Percentiles rank a stretch among this genome's conserved stretches.
These are phyloP conservation scores for Tetragnatha versicolor DNA, from an alignment of 1,140 invertebrate genomes.

Conservation along the genomic window DNA sequence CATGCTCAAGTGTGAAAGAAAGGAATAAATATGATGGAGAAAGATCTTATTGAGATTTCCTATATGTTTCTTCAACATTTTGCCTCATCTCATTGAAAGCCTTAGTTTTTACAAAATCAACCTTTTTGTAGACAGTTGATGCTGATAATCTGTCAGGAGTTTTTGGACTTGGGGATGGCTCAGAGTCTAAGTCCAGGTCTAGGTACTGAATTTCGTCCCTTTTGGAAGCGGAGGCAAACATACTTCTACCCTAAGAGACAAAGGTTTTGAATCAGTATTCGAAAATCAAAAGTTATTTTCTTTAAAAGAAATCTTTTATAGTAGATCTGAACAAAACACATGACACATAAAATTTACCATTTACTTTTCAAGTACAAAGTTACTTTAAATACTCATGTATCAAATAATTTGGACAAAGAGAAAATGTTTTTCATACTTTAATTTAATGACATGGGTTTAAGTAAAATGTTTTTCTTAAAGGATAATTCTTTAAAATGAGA, in stretches of 20 bases:
- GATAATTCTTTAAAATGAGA: neutral
- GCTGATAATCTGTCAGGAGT: constrained; percentile 58
- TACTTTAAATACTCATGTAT: too few species aligned
- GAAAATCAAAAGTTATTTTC: neutral
- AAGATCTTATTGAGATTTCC: constrained; percentile 56
- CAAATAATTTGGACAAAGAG: too few species aligned
- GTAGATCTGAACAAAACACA: too few species aligned
- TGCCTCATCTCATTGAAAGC: constrained; percentile 87
- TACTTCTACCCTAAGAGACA: constrained; percentile 20
- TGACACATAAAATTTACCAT: too few species aligned
- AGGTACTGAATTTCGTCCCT: constrained; percentile 73
- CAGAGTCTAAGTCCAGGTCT: constrained; percentile 74
- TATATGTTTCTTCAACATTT: constrained; percentile 72
- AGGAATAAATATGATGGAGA: neutral
- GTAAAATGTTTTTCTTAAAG: too few species aligned
- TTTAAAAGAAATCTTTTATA: neutral
- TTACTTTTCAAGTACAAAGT: too few species aligned
- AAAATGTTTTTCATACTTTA: too few species aligned
- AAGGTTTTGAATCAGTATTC: neutral
- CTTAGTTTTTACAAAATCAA: constrained; percentile 90
- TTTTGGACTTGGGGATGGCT: constrained; percentile 57
- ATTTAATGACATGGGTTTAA: too few species aligned
- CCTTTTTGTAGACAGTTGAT: constrained; percentile 81
- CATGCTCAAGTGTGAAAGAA: neutral
- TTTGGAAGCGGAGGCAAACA: constrained; percentile 7